Percentiles rank a stretch among this genome's conserved stretches.
Evolutionary conservation across 2,888 invertebrate species (phyloP).

Genomic region (Nemapogon koenigi): DNA sequence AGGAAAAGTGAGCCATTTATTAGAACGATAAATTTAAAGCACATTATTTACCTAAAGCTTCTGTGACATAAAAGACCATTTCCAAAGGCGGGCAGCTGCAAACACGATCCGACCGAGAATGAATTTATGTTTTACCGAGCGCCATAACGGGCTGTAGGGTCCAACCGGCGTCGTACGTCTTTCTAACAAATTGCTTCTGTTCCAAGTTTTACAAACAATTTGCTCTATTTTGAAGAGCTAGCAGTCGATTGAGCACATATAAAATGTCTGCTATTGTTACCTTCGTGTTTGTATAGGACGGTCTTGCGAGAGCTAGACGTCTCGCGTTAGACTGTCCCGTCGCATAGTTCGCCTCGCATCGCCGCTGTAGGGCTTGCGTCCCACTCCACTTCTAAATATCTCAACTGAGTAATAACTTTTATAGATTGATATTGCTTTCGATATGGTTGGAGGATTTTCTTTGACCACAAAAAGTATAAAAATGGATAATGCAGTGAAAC

Average conservation of each 20-base stretch:
- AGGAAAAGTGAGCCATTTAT: conserved; percentile 52
- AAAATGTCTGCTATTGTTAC: conserved; percentile 5
- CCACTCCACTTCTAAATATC: too few species aligned
- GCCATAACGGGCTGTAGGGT: conserved; percentile 12
- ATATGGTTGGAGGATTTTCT: too few species aligned
- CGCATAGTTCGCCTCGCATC: too few species aligned
- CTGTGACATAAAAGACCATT: conserved; percentile 56
- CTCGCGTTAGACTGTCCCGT: too few species aligned
- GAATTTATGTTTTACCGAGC: conserved; percentile 43
- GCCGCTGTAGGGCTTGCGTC: too few species aligned
- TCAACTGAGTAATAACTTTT: too few species aligned
- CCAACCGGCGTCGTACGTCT: conserved; percentile 7
- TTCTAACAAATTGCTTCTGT: conserved; percentile 13
- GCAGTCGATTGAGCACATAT: conserved; percentile 8
- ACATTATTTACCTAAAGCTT: conserved; percentile 62
- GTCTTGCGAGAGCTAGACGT: too few species aligned
- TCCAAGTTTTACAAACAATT: conserved; percentile 12
- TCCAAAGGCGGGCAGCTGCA: conserved; percentile 40
- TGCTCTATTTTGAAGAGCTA: conserved; percentile 10
- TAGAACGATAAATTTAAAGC: conserved; percentile 58
- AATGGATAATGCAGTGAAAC: too few species aligned
- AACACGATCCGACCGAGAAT: conserved; percentile 45
- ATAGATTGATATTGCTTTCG: too few species aligned
- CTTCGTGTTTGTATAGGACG: too few species aligned
- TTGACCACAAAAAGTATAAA: too few species aligned